Percentiles rank a stretch among this genome's conserved stretches.
These are phyloP conservation scores for Heloderma charlesbogerti DNA, from an alignment of 2,113 vertebrate genomes.

Conservation along the genomic window DNA sequence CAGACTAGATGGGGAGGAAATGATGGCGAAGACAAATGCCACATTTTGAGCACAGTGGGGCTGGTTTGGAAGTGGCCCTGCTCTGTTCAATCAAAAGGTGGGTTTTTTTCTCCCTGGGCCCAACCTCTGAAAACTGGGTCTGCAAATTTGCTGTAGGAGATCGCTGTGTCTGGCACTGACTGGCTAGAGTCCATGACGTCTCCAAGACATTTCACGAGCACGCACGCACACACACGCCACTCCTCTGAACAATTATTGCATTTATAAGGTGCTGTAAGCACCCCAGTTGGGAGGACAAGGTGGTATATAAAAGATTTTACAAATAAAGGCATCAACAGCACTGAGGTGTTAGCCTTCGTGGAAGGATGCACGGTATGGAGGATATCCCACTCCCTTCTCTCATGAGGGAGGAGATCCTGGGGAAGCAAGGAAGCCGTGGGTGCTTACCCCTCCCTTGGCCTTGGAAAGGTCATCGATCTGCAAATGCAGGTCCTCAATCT, in stretches of 20 bases:
- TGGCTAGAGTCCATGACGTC: background rate
- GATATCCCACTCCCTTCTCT: background rate
- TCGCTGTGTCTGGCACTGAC: background rate
- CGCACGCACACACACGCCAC: background rate
- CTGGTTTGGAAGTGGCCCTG: background rate
- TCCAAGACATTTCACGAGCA: background rate
- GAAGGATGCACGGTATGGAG: background rate
- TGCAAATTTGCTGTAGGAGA: background rate
- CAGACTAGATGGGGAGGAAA: background rate
- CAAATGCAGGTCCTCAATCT: conserved; percentile 96
- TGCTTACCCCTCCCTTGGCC: conserved; percentile 88
- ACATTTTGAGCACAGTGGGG: background rate
- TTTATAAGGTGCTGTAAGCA: background rate
- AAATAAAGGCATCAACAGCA: background rate
- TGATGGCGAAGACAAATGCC: background rate
- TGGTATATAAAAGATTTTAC: background rate
- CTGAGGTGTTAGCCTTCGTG: background rate
- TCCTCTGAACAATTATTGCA: background rate
- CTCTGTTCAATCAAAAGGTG: background rate
- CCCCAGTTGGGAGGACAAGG: background rate
- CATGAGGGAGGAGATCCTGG: background rate
- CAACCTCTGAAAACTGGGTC: background rate
- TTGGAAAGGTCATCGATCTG: conserved; percentile 97
- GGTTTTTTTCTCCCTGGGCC: background rate
- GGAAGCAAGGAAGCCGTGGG: rapidly evolving